Base-by-base conservation (phyloP, 2,113 vertebrate species). In the Cochlearius cochlearius region DNA sequence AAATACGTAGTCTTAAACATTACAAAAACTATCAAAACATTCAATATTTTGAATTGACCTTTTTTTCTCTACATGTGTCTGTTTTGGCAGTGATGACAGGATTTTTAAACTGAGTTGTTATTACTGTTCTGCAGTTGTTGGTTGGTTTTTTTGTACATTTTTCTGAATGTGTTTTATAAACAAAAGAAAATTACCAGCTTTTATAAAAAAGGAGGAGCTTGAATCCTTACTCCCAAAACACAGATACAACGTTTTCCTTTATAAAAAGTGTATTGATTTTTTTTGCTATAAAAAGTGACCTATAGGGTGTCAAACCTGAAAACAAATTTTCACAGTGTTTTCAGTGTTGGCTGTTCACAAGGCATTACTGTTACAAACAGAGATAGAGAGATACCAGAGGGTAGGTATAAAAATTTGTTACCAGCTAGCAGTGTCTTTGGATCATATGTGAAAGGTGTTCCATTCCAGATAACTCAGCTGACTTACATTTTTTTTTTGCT, bases 271-370 rank as follows among this genome's bases (percentile, higher is more conserved):
- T 98, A 98, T 92, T 97, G 97, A 94, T 95, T 98, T 98, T 41
- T 41, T 95, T 98, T 98, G 96, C 96, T 98, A 98, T 98, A 98
- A 98, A 98, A 98, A 97, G 94, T 58, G 95, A 98, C 94, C 77
- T 81, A 91, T 90, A 98, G 91, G 96, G 94, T 97, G 97, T 98
- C 95, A 97, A 96, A 98, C 97, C 98, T 98, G 98, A 98, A 98
- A 98, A 98, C 98, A 98, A 96, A 97, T 96, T 96, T 73, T 98
- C 98, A 98, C 98, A 98, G 98, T 98, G 98, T 98, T 98, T 98
- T 98, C 98, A 98, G 97, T 97, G 97, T 98, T 98, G 96, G 97
- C 96, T 97, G 97, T 97, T 98, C 96, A 97, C 94, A 98, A 98
- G 98, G 98, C 98, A 98, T 98, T 97, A 71, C 97, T 95, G 96